Conservation (phyloP, 2,888 invertebrate species). For the Andrena minutula region DNA sequence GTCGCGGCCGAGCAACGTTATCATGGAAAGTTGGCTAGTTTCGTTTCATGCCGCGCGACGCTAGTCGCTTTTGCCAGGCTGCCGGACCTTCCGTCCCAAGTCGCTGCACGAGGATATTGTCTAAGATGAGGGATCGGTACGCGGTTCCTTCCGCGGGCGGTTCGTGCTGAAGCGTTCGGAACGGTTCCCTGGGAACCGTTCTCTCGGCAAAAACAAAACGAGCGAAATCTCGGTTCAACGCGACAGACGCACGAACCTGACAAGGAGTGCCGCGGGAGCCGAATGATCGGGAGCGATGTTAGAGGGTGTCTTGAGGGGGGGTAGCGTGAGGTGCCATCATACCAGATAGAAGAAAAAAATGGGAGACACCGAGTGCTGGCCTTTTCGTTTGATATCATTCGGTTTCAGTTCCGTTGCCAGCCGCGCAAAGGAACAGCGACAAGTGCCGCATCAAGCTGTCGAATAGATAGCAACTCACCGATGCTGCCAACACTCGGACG, state of each 20-base stretch:
- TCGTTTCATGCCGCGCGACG: slow-evolving; percentile 26
- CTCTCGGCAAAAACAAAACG: slow-evolving; percentile 38
- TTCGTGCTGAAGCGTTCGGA: slow-evolving; percentile 68
- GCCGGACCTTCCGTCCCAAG: slow-evolving; percentile 56
- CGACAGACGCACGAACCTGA: slow-evolving; percentile 70
- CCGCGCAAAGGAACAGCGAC: background rate
- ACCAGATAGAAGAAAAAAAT: slow-evolving; percentile 84
- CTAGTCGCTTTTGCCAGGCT: slow-evolving; percentile 29
- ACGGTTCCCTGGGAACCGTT: slow-evolving; percentile 32
- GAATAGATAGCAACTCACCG: background rate
- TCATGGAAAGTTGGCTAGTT: slow-evolving; percentile 14
- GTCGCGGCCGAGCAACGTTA: slow-evolving; percentile 12
- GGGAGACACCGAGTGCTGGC: slow-evolving; percentile 83
- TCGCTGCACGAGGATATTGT: slow-evolving; percentile 66
- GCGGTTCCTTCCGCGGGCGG: slow-evolving; percentile 68
- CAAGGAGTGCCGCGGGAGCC: slow-evolving; percentile 71
- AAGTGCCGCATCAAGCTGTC: background rate
- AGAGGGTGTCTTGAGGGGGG: slow-evolving; percentile 68
- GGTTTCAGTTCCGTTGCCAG: no score
- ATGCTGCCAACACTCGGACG: slow-evolving; percentile 80
- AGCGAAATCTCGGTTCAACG: slow-evolving; percentile 49
- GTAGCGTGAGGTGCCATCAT: slow-evolving; percentile 85
- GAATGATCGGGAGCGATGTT: slow-evolving; percentile 64
- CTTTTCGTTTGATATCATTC: slow-evolving; percentile 19
- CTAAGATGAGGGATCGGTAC: slow-evolving; percentile 64